These are phyloP conservation scores for Gortyna flavago DNA, from an alignment of 2,888 invertebrate genomes.

Conservation along the genomic window DNA sequence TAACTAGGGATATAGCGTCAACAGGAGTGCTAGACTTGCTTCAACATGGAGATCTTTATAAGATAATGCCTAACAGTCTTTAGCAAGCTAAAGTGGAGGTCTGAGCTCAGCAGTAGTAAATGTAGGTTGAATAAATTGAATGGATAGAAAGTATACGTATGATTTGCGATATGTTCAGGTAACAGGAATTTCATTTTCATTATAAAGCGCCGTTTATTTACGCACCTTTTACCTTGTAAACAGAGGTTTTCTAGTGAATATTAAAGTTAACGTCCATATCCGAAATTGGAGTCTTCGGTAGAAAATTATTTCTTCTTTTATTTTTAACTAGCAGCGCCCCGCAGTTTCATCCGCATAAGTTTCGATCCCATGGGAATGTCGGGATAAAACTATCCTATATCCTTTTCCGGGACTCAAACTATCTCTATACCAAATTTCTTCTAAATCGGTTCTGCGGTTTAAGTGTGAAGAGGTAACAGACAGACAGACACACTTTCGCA, in stretches of 20 bases:
- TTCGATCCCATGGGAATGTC: no score
- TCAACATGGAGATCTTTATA: conserved; percentile 13
- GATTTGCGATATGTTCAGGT: conserved; percentile 12
- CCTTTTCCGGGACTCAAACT: no score
- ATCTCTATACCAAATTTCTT: no score
- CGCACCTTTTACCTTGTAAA: not conserved
- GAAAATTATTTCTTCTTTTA: not conserved
- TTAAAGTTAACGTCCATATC: no score
- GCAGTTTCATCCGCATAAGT: no score
- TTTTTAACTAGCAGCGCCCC: no score
- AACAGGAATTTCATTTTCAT: conserved; percentile 12
- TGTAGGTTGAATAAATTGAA: conserved; percentile 22
- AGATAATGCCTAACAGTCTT: not conserved
- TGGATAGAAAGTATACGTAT: conserved; percentile 35
- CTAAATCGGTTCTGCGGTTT: no score
- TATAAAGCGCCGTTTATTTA: not conserved
- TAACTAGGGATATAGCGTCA: not conserved
- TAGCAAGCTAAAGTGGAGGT: not conserved
- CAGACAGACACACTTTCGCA: no score
- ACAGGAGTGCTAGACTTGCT: not conserved
- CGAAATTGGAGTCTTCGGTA: not conserved
- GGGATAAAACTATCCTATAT: no score
- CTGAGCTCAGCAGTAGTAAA: not conserved
- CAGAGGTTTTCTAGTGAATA: no score
- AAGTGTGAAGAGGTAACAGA: no score